Base-by-base conservation (phyloP, 2,797 vertebrate species). In the Brachyalestes nurse region DNA sequence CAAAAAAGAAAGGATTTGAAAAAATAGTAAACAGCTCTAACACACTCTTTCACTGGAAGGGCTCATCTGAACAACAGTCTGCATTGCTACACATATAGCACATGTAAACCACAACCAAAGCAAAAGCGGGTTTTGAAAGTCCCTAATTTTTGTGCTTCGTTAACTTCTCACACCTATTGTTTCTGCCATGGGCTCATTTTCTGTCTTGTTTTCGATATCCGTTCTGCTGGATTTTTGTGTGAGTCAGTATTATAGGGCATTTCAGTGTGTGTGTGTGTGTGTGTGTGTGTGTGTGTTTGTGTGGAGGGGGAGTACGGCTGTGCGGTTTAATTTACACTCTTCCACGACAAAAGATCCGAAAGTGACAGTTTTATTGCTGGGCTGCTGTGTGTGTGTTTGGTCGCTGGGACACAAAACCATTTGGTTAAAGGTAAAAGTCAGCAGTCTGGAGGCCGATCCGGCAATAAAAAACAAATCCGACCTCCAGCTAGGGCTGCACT, bases 321-420 rank as follows among this genome's bases (percentile, higher is more conserved):
- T 71, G 21, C 60, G 58, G 17, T 58, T 38, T 82, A 74, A 83
- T 87, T 84, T 81, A 80, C 28, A 10, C 12, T 47, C 75, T 51
- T 70, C 57, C 61, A 5, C 51, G 72, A 79, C 75, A 73, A 74
- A 83, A 62, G 25, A 60, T 57, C 23, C 34, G 47, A 83, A 23
- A 47, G 73, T 77, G 77, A 77, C 17, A 4, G 38, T 72, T 84
- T 83, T 81, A 80, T 60, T 74, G 66, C 9, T 17, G 42, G 70
- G 83, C 70, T 64, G 42, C 38, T 17, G 58, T 40, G 40, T 79
- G 75, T 57, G 53, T 75, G 14, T 79, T 83, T 64, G 73, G 82
- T 80, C 75, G 60, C 72, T 47, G 25, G 60, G 77, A 77, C 51
- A 81, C 70, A 65, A 25, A 38, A 42, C 62, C 74, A 72, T 85